phyloP scores from a whole-genome alignment of 2,113 vertebrate species.

The Turnix velox region DNA sequence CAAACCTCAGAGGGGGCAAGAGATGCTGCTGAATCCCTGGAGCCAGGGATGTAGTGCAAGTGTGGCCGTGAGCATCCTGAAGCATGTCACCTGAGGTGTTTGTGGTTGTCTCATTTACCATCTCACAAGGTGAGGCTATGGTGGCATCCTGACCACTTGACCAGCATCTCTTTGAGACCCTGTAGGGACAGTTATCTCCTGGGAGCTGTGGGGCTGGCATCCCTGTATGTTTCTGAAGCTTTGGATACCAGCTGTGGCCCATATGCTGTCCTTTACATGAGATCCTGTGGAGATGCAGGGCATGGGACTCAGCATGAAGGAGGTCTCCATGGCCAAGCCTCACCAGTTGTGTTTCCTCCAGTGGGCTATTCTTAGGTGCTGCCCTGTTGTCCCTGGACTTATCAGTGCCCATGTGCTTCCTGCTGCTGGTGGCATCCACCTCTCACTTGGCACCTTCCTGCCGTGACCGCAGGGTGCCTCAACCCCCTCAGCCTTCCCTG shows the following conservation, averaged over 20 bases:
- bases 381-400: not conserved
- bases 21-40: not conserved
- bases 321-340: not conserved
- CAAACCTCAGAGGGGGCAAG: not conserved
- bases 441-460: not conserved
- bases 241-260: not conserved
- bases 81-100: fast-evolving
- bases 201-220: not conserved
- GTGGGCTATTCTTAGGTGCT: conserved; percentile 2
- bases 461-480: not conserved
- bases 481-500: fast-evolving
- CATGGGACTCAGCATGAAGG: fast-evolving
- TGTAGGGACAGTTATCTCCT: fast-evolving
- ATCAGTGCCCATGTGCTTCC: conserved; percentile 39
- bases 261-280: not conserved
- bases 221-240: not conserved
- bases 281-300: not conserved
- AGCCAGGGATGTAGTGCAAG: not conserved
- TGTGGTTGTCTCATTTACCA: not conserved
- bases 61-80: fast-evolving
- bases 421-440: not conserved
- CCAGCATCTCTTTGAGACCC: not conserved
- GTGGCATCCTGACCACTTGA: not conserved
- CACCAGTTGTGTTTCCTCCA: not conserved
- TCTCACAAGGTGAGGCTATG: not conserved